phyloP scores from a whole-genome alignment of 2,113 vertebrate genomes.

The Limnothrissa miodon region DNA sequence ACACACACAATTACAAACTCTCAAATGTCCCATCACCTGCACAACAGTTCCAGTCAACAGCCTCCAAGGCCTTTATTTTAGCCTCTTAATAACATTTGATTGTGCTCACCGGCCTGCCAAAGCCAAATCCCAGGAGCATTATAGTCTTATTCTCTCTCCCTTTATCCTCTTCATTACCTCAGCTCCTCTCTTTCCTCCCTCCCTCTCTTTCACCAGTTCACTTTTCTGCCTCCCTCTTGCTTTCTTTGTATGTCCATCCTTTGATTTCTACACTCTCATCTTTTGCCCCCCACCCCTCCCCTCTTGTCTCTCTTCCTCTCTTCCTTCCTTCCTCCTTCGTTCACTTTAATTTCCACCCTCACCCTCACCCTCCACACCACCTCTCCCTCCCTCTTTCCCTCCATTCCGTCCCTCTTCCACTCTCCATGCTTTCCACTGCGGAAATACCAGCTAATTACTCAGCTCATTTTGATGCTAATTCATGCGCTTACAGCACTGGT shows the following conservation, averaged over 20 bases:
- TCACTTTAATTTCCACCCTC: neutral
- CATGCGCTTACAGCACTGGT: conserved; percentile 17
- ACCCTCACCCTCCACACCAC: neutral
- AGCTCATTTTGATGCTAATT: conserved; percentile 46
- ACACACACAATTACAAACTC: neutral
- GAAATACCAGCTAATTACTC: conserved; percentile 43
- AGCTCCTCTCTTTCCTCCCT: neutral
- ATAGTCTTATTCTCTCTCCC: neutral
- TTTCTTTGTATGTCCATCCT: neutral
- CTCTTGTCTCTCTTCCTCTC: neutral
- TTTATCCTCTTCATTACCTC: neutral
- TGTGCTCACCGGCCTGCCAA: neutral
- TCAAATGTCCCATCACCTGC: neutral
- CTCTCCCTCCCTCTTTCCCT: neutral
- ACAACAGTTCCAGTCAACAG: neutral
- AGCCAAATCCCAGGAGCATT: neutral
- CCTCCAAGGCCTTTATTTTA: neutral
- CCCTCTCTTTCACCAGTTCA: neutral
- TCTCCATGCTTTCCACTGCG: conserved; percentile 24
- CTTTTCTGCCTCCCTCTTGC: neutral
- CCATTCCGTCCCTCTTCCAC: neutral
- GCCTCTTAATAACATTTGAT: neutral
- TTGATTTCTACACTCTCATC: neutral
- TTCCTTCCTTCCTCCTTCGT: neutral
- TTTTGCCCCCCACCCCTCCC: neutral